phyloP scores from a whole-genome alignment of 1,140 invertebrate species.

The Bombus impatiens region DNA sequence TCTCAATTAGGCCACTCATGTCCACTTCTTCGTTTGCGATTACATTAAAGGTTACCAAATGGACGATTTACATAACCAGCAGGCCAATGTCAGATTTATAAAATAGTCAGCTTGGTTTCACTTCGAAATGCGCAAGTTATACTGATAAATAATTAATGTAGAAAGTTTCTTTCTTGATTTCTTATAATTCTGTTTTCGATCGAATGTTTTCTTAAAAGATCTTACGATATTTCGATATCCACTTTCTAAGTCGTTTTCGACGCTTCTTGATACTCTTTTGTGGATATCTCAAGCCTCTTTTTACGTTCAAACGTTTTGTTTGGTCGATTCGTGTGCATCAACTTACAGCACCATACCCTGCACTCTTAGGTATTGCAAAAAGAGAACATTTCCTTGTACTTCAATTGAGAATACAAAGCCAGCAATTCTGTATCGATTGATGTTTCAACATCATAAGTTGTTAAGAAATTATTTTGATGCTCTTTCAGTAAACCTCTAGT shows the following conservation, averaged over 20 bases:
- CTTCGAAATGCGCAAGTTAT: neutral
- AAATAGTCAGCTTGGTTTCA: neutral
- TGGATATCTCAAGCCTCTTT: neutral
- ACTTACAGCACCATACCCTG: slow-evolving; percentile 58
- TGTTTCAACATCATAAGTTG: neutral
- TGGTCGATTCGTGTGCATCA: neutral
- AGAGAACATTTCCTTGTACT: slow-evolving; percentile 20
- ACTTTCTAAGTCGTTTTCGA: neutral
- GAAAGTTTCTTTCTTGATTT: neutral
- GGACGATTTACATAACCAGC: neutral
- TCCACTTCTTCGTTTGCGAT: neutral
- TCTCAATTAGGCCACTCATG: neutral
- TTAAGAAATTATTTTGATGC: neutral
- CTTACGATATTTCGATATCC: neutral
- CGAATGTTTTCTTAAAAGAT: neutral
- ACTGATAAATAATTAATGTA: too few species aligned
- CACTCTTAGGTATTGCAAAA: slow-evolving; percentile 63
- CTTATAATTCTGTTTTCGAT: neutral
- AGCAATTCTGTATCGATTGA: too few species aligned
- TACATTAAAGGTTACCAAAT: neutral
- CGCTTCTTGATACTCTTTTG: neutral
- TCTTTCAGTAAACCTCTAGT: neutral
- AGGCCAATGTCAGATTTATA: neutral
- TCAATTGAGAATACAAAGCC: slow-evolving; percentile 16
- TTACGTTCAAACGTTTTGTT: neutral